Percentiles rank a stretch among this genome's conserved stretches.
These are phyloP conservation scores for Epinotia demarniana DNA, from an alignment of 2,888 invertebrate species.

Conservation along the genomic window DNA sequence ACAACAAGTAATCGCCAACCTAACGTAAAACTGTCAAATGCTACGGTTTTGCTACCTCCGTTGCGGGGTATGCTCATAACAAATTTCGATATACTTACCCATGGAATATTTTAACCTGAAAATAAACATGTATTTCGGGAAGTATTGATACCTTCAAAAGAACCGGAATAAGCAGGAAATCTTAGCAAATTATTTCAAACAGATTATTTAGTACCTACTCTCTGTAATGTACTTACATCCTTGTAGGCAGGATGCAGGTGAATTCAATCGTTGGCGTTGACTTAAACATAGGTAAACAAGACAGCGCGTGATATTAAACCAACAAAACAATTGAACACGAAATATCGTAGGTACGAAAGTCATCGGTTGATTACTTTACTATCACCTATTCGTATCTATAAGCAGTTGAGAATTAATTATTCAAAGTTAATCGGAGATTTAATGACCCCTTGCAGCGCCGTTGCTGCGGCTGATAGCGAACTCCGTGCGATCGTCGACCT, in stretches of 20 bases:
- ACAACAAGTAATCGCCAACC: too few species aligned
- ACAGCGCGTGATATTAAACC: slow-evolving; percentile 19
- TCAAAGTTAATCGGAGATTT: slow-evolving; percentile 65
- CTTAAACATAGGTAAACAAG: slow-evolving; percentile 22
- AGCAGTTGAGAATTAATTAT: slow-evolving; percentile 40
- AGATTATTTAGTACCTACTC: not conserved
- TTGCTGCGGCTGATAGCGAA: slow-evolving; percentile 67
- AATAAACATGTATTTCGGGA: not conserved
- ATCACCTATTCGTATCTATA: slow-evolving; percentile 6
- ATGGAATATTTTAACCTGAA: not conserved
- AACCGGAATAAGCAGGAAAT: not conserved
- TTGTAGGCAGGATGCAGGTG: not conserved
- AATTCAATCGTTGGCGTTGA: slow-evolving; percentile 4
- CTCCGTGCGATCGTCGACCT: slow-evolving; percentile 77
- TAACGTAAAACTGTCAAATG: not conserved
- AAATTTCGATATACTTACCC: not conserved
- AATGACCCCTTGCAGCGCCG: slow-evolving; percentile 64
- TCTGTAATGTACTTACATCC: not conserved
- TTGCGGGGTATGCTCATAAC: not conserved
- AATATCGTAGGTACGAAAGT: slow-evolving; percentile 16
- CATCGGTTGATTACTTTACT: slow-evolving; percentile 12
- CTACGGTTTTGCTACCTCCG: not conserved
- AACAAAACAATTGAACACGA: slow-evolving; percentile 21
- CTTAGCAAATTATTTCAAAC: not conserved
- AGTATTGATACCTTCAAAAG: not conserved